phyloP scores from a whole-genome alignment of 2,888 invertebrate genomes.

The Aspidiotus destructor region DNA sequence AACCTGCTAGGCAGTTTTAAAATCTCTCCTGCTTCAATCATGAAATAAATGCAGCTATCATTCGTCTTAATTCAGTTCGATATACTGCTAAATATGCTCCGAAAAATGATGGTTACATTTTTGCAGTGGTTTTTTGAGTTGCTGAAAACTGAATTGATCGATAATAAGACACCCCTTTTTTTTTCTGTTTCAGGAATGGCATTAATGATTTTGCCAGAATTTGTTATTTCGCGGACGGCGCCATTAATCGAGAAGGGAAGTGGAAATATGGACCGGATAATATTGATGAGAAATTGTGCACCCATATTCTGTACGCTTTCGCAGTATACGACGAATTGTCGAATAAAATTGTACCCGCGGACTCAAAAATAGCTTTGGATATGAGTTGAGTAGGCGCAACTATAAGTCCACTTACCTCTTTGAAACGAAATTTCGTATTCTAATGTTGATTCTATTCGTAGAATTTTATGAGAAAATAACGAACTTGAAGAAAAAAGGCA shows the following conservation, averaged over 20 bases:
- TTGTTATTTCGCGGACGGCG: not conserved
- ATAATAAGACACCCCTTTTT: too few species aligned
- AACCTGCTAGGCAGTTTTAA: too few species aligned
- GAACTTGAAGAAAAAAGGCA: slow-evolving; percentile 15
- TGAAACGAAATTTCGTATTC: too few species aligned
- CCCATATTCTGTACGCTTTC: not conserved
- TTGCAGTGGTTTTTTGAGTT: too few species aligned
- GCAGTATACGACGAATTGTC: not conserved
- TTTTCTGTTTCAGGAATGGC: not conserved
- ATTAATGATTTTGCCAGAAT: not conserved
- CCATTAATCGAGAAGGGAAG: not conserved
- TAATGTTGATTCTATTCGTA: not conserved
- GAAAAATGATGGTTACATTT: too few species aligned
- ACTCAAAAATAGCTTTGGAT: not conserved
- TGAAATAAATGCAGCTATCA: too few species aligned
- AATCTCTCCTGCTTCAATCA: too few species aligned
- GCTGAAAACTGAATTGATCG: too few species aligned
- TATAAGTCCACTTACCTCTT: too few species aligned
- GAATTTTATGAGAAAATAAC: not conserved
- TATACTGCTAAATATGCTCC: too few species aligned
- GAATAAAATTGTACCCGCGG: not conserved
- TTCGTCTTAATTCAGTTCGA: too few species aligned
- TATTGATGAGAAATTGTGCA: not conserved
- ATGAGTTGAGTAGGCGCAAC: too few species aligned
- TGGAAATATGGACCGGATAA: not conserved